A percentile compares a stretch with the other conserved stretches of the same genome.
Evolutionary conservation across 2,797 vertebrate genomes (phyloP).

Genomic region (Microcaecilia unicolor): DNA sequence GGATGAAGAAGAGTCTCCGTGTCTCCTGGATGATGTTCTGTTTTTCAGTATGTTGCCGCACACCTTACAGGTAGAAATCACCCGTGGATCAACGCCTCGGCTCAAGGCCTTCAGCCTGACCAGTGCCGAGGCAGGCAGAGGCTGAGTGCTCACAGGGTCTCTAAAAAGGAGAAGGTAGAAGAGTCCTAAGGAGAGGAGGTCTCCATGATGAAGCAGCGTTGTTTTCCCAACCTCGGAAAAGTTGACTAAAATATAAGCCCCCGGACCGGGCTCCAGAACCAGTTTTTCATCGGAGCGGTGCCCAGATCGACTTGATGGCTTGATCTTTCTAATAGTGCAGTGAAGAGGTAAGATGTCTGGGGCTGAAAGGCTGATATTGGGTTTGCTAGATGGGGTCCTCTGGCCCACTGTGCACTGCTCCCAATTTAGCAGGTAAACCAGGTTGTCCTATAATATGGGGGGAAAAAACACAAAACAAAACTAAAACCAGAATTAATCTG

Average conservation of each 20-base stretch:
- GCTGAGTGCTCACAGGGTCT: slow-evolving; percentile 74
- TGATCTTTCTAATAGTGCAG: slow-evolving; percentile 61
- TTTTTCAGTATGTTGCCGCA: slow-evolving; percentile 62
- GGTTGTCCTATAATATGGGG: slow-evolving; percentile 66
- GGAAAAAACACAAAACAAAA: not conserved
- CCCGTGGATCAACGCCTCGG: slow-evolving; percentile 36
- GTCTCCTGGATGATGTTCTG: slow-evolving; percentile 16
- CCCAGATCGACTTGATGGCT: slow-evolving; percentile 11
- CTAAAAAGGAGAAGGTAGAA: slow-evolving; percentile 92
- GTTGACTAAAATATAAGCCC: slow-evolving; percentile 72
- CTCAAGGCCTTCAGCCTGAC: slow-evolving; percentile 63
- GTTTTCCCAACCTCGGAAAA: slow-evolving; percentile 68
- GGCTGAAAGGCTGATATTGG: slow-evolving; percentile 86
- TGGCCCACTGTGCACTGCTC: slow-evolving; percentile 90
- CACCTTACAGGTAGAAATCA: slow-evolving; percentile 49
- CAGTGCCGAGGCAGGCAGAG: slow-evolving; percentile 71
- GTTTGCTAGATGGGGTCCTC: slow-evolving; percentile 80
- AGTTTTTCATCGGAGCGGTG: slow-evolving; percentile 44
- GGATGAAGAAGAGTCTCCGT: not conserved
- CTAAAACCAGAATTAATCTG: rapidly evolving
- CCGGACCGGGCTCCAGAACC: slow-evolving; percentile 72
- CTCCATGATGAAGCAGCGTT: slow-evolving; percentile 74
- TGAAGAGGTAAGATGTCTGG: slow-evolving; percentile 90
- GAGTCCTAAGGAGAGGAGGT: slow-evolving; percentile 84
- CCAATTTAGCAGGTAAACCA: slow-evolving; percentile 84